A percentile compares a stretch with the other conserved stretches of the same genome.
Conservation (phyloP, 2,888 invertebrate genomes). For the Tenthredo distinguenda region DNA sequence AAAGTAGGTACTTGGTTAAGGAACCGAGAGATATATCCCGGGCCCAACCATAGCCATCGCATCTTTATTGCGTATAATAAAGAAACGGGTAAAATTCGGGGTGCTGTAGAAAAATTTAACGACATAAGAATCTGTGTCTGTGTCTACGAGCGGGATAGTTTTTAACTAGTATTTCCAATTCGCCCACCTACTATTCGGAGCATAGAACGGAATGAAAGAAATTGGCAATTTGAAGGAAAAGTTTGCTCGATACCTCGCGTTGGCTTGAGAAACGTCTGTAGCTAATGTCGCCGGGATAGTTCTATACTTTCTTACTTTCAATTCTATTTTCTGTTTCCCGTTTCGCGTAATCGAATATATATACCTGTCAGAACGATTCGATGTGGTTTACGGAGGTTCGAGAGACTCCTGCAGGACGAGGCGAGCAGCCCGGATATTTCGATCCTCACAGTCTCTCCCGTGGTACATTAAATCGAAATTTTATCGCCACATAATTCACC, state of each 20-base stretch:
- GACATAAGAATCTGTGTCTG: background rate
- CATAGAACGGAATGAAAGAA: conserved; percentile 58
- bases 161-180: conserved; percentile 33
- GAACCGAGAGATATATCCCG: background rate
- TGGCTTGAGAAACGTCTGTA: conserved; percentile 54
- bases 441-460: background rate
- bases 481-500: background rate
- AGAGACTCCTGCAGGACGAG: background rate
- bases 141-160: background rate
- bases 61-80: background rate
- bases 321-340: conserved; percentile 33
- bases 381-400: conserved; percentile 34
- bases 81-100: background rate
- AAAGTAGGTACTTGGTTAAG: background rate
- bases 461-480: background rate
- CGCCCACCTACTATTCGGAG: background rate
- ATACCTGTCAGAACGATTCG: conserved; percentile 1
- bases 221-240: conserved; percentile 65
- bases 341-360: conserved; percentile 15
- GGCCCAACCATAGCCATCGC: background rate
- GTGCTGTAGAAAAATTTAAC: background rate
- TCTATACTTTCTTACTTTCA: conserved; percentile 30
- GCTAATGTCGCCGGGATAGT: conserved; percentile 61
- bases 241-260: conserved; percentile 47
- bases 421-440: background rate